Evolutionary conservation across 2,888 invertebrate genomes (phyloP).

Genomic region (Ophion costatus): DNA sequence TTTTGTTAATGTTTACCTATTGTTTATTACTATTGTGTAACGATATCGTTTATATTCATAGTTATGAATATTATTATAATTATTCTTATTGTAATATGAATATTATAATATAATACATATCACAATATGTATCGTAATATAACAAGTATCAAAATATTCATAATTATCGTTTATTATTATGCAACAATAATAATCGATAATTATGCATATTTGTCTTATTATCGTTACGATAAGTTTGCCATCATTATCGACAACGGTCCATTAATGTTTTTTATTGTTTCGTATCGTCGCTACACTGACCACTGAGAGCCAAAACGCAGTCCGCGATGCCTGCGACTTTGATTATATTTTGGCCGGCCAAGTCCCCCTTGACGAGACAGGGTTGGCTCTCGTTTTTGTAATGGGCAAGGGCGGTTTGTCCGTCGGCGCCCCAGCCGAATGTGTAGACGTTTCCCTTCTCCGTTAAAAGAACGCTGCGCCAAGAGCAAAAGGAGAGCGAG

Average conservation of each 20-base stretch:
- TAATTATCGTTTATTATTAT: not conserved
- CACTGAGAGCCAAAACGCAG: conserved; percentile 94
- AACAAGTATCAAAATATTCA: too few species aligned
- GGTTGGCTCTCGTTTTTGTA: conserved; percentile 87
- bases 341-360: conserved; percentile 91
- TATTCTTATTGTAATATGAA: too few species aligned
- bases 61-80: too few species aligned
- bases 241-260: too few species aligned
- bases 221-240: too few species aligned
- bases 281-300: conserved; percentile 81
- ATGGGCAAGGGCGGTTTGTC: conserved; percentile 94
- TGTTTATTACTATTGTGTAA: too few species aligned
- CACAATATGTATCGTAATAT: too few species aligned
- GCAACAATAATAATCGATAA: conserved; percentile 1
- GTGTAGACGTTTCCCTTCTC: conserved; percentile 92
- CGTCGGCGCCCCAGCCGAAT: conserved; percentile 98
- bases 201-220: too few species aligned
- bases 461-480: conserved; percentile 90
- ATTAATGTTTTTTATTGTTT: too few species aligned
- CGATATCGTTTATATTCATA: too few species aligned
- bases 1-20: too few species aligned
- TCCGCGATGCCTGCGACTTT: conserved; percentile 93
- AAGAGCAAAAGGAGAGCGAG: not conserved
- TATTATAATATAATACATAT: too few species aligned
- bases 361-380: conserved; percentile 90